Evolutionary conservation across 2,797 vertebrate species (phyloP), one percentile per base, ranked within the genome.

Genomic region (Lepus oiostolus): DNA sequence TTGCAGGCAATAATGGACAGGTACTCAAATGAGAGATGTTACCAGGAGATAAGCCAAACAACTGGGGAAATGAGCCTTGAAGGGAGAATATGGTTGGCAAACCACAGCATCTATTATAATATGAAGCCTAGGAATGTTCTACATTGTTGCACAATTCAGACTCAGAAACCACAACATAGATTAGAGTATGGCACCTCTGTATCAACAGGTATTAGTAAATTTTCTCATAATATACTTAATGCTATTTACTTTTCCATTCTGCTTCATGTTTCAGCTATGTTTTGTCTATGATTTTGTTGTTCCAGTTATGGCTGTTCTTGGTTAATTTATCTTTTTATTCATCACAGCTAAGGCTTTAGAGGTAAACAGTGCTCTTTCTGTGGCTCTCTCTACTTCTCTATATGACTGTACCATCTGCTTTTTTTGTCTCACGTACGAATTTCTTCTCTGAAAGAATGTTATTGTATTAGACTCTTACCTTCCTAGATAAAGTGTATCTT

Each of bases 271-370:
- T 74, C 52, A 42, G 1, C 7, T 54, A 4, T 58, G 10, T 75
- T 90, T 5, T 88, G 10, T 79, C 35, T 70, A 4, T 85, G 26
- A 17, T 76, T 91, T 93, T 77, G 77, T 62, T 95, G 32, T 42
- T 4, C 42, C 0, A 13, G 7, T 14, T 75, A 24, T 11, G 83
- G 30, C 54, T 86, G 22, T 42, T 79, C 62, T 13, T 85, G 42
- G 32, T 28, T 88, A 85, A 63, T 82, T 58, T 90, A 16, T 81
- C n/a, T 60, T 92, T 89, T 87, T 58, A 90, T 82, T 80, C 42
- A 81, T 90, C 13, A 77, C 5, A 77, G 77, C n/a, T n/a, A 50
- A 58, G 32, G 0, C 35, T 81, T 94, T 11, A 35, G 26, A 71
- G 21, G 74, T 85, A 72, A 5, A 60, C 1, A 58, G 1, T 32